A percentile compares a stretch with the other conserved stretches of the same genome.
Evolutionary conservation across 2,888 invertebrate genomes (phyloP).

Genomic region (Heliconius erato): DNA sequence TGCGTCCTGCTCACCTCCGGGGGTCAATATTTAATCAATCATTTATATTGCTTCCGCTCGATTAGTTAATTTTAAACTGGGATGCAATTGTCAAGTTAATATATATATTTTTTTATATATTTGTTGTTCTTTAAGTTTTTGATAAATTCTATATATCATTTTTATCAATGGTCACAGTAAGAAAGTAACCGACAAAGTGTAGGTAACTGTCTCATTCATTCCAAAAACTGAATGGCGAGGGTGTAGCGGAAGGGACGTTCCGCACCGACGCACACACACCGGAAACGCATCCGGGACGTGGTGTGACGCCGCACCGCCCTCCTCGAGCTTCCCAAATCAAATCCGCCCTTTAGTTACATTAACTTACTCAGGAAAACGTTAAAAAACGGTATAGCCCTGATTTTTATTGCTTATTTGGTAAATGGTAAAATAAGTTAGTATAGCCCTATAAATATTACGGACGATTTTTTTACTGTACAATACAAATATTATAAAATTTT

Average conservation of each 20-base stretch:
- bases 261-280: conserved; percentile 78
- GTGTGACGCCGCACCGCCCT: conserved; percentile 70
- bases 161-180: conserved; percentile 3
- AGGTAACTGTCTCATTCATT: conserved; percentile 65
- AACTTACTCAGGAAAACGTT: conserved; percentile 34
- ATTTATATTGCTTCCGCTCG: conserved; percentile 78
- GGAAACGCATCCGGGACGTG: conserved; percentile 84
- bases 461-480: too few relatives aligned
- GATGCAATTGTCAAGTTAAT: background rate
- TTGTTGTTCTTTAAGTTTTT: too few relatives aligned
- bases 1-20: conserved; percentile 74
- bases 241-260: conserved; percentile 82
- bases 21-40: conserved; percentile 83
- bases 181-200: conserved; percentile 13
- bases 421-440: background rate
- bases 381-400: background rate
- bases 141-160: background rate
- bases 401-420: background rate
- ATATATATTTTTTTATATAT: background rate
- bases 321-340: conserved; percentile 60
- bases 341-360: conserved; percentile 60
- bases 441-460: too few relatives aligned
- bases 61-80: conserved; percentile 43
- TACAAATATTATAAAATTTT: too few relatives aligned
- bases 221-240: conserved; percentile 71